A percentile compares a stretch with the other conserved stretches of the same genome.
Conservation (phyloP, 2,797 vertebrate genomes). For the Carcharodon carcharias region DNA sequence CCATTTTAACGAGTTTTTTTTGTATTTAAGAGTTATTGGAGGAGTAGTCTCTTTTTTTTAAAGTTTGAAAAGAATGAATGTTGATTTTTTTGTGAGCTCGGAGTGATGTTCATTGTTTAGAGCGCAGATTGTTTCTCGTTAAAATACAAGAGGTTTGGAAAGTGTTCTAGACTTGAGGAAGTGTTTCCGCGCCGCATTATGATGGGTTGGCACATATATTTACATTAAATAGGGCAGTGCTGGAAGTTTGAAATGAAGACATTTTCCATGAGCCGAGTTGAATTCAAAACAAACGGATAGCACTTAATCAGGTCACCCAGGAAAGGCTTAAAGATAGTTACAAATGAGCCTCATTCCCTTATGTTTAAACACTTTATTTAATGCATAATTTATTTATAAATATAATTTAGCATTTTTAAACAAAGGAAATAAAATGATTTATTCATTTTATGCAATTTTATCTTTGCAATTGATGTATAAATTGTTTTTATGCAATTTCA, state of each 20-base stretch:
- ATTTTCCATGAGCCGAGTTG: neutral
- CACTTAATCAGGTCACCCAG: neutral
- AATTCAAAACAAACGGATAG: neutral
- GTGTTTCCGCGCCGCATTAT: neutral
- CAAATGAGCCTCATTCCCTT: neutral
- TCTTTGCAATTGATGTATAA: neutral
- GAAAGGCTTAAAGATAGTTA: neutral
- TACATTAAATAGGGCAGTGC: neutral
- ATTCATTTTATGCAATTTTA: neutral
- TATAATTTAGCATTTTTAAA: neutral
- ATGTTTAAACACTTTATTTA: neutral
- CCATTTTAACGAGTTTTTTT: neutral
- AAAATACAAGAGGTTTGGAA: neutral
- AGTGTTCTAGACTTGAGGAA: constrained; percentile 4
- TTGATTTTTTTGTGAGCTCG: neutral
- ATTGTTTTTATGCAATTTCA: neutral
- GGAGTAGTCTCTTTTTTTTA: neutral
- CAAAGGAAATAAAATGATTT: neutral
- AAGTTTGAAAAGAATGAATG: neutral
- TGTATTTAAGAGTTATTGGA: neutral
- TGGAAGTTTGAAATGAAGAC: neutral
- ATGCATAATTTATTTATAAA: neutral
- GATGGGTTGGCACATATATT: neutral
- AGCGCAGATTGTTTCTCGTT: neutral
- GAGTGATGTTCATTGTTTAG: neutral